These are phyloP conservation scores for Sciaenops ocellatus DNA, from an alignment of 2,797 vertebrate species.

Conservation along the genomic window DNA sequence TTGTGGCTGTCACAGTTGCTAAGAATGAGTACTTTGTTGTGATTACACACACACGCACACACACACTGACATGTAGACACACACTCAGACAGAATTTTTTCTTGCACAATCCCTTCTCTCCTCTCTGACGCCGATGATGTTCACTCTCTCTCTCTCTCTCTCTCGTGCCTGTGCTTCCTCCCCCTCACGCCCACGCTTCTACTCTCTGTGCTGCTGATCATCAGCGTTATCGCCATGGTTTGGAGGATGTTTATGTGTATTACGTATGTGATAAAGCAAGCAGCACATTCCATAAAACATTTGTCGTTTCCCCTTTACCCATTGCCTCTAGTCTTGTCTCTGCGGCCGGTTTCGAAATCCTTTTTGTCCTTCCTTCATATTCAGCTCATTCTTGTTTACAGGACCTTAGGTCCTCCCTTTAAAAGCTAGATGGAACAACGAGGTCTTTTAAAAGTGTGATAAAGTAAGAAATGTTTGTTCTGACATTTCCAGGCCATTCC, in stretches of 20 bases:
- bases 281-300: background rate
- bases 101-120: slow-evolving; percentile 29
- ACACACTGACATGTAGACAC: slow-evolving; percentile 22
- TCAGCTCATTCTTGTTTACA: slow-evolving; percentile 21
- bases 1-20: slow-evolving; percentile 60
- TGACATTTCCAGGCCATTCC: slow-evolving; percentile 65
- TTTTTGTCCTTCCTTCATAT: slow-evolving; percentile 6
- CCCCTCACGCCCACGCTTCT: slow-evolving; percentile 68
- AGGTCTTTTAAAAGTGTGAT: slow-evolving; percentile 43
- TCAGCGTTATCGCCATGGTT: slow-evolving; percentile 37
- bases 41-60: slow-evolving; percentile 13
- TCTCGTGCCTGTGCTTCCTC: slow-evolving; percentile 51
- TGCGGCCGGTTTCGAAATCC: background rate
- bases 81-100: slow-evolving; percentile 36
- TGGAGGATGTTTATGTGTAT: slow-evolving; percentile 14
- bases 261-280: slow-evolving; percentile 41
- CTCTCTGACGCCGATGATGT: slow-evolving; percentile 34
- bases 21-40: slow-evolving; percentile 65
- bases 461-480: slow-evolving; percentile 51
- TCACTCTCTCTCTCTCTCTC: slow-evolving; percentile 20
- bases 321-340: background rate
- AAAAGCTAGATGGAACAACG: slow-evolving; percentile 10
- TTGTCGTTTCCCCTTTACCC: background rate
- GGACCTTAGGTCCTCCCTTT: slow-evolving; percentile 18
- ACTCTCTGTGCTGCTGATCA: slow-evolving; percentile 55